Percentiles rank a stretch among this genome's conserved stretches.
phyloP scores from a whole-genome alignment of 2,113 vertebrate species.

The Melanotaenia duboulayi region DNA sequence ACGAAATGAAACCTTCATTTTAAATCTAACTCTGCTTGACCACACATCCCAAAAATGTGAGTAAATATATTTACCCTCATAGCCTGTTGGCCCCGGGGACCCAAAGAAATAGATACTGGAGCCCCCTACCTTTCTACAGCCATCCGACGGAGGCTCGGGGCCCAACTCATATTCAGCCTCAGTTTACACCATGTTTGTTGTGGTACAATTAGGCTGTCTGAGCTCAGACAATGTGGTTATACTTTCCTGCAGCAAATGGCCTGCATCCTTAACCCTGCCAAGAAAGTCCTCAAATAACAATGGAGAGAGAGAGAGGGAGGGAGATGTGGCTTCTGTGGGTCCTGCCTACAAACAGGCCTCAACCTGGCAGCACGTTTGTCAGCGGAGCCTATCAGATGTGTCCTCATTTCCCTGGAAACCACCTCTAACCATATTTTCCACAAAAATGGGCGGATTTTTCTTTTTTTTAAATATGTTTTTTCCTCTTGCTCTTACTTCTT shows the following conservation, averaged over 20 bases:
- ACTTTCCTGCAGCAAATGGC: constrained; percentile 77
- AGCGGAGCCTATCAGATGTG: constrained; percentile 72
- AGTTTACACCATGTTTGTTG: constrained; percentile 81
- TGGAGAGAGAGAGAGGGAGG: constrained; percentile 38
- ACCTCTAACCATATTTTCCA: constrained; percentile 47
- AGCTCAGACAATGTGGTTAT: constrained; percentile 78
- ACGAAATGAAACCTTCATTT: constrained; percentile 53
- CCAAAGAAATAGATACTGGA: constrained; percentile 70
- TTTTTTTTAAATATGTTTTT: too few relatives aligned
- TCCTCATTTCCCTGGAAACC: constrained; percentile 71
- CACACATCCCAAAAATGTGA: constrained; percentile 74
- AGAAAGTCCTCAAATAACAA: constrained; percentile 77
- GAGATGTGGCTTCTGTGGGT: constrained; percentile 73
- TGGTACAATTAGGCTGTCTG: constrained; percentile 72
- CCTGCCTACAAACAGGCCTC: constrained; percentile 70
- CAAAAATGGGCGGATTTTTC: too few relatives aligned
- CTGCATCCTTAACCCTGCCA: constrained; percentile 76
- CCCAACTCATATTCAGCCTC: constrained; percentile 82
- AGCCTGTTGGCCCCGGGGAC: constrained; percentile 56
- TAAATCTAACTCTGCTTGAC: constrained; percentile 57
- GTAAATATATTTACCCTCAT: constrained; percentile 66
- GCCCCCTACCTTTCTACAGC: constrained; percentile 62
- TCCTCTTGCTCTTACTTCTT: too few relatives aligned
- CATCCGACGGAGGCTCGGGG: constrained; percentile 64
- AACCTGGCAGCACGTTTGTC: constrained; percentile 75